These are phyloP conservation scores for Falco peregrinus DNA, from an alignment of 2,797 vertebrate species.

Conservation along the genomic window DNA sequence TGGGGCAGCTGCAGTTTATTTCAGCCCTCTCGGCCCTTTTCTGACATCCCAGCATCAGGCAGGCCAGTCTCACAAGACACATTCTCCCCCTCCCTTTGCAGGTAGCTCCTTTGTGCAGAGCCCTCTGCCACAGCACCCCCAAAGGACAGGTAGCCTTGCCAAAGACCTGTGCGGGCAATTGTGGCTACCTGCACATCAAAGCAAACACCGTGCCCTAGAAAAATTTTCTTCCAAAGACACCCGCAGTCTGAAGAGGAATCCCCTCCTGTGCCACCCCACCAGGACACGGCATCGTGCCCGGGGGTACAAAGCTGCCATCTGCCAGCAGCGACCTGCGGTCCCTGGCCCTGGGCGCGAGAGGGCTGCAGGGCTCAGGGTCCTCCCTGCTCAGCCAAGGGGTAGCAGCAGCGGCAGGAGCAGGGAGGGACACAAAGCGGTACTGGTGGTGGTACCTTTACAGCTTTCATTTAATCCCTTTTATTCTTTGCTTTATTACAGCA, in stretches of 20 bases:
- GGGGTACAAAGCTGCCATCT: background rate
- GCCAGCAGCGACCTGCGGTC: background rate
- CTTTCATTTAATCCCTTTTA: background rate
- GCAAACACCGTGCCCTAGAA: background rate
- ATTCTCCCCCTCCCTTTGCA: background rate
- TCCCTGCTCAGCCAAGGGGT: background rate
- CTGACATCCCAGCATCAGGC: background rate
- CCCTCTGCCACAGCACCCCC: background rate
- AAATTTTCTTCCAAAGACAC: background rate
- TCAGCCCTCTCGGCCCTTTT: background rate
- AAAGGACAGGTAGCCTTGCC: background rate
- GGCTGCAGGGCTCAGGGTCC: background rate
- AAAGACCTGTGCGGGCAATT: fast-evolving
- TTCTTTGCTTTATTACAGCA: background rate
- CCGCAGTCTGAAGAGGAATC: background rate
- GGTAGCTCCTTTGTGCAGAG: background rate
- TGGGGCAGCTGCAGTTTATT: background rate
- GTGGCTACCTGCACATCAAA: background rate
- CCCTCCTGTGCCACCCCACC: background rate
- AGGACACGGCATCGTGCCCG: fast-evolving
- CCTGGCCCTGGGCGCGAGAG: background rate
- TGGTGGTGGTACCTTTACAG: background rate
- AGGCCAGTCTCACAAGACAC: background rate
- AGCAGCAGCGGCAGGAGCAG: background rate
- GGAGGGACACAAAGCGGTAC: background rate